Base-by-base conservation (phyloP, 2,113 vertebrate species). In the Anseranas semipalmata region DNA sequence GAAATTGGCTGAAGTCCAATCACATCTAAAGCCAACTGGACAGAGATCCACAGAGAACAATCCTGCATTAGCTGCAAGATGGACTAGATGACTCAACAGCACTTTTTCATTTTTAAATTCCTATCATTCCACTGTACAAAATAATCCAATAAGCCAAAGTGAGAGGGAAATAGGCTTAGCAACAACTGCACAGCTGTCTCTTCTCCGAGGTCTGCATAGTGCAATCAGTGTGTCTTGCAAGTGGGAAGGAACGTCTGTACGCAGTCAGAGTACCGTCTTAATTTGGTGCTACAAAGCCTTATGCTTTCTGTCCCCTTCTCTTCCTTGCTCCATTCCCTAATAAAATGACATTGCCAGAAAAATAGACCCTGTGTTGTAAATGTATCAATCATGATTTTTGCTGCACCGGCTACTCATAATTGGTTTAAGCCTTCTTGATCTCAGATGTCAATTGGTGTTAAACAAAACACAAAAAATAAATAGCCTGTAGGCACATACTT, bases 341-440 rank as follows among this genome's bases (percentile, higher is more conserved):
- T 41, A 85, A 93, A 94, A 76, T 39, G 97, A 83, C 33, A 59
- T 66, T 90, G 95, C 37, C 72, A 91, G 81, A 93, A 89, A 85
- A 97, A 97, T 60, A 24, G 85, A 97, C 96, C 89, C 89, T 86
- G 68, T 41, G 87, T 56, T 92, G 59, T 86, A 96, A 97, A 96
- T 14, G 81, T 93, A 97, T 95, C 87, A 97, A 90, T 98, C 94
- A 87, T 91, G 37, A 96, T 95, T 93, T 95, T 77, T 91, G 89
- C 93, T 95, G 83, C 89, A 85, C 91, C 92, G 97, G 96, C 94
- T 94, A 79, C 84, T 97, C 87, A 94, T 95, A 98, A 96, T 94
- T 97, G 94, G 70, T 94, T 90, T 97, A 97, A 95, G 89, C 71
- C 67, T 95, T 90, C 39, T 78, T 81, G 79, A 85, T 95, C 63